phyloP scores from a whole-genome alignment of 2,888 invertebrate species.

The Spatulosminthurus flaviceps region DNA sequence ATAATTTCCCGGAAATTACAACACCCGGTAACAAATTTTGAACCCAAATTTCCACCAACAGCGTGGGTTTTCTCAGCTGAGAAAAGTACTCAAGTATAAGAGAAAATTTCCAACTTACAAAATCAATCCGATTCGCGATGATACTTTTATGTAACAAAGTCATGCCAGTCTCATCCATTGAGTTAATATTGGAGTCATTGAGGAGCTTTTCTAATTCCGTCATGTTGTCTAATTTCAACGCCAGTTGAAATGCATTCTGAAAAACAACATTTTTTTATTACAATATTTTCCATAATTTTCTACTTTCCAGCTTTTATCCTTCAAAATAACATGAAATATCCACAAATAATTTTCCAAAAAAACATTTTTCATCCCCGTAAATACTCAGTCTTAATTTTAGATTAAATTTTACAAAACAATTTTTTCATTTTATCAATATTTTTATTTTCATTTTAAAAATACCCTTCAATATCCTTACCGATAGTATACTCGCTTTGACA shows the following conservation, averaged over 20 bases:
- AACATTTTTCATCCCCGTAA: no score
- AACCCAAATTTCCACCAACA: no score
- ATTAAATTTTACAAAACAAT: background rate
- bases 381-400: no score
- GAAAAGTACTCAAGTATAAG: background rate
- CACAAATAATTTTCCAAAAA: background rate
- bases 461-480: slow-evolving; percentile 16
- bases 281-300: background rate
- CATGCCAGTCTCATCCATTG: slow-evolving; percentile 62
- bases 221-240: slow-evolving; percentile 59
- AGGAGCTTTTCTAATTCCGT: slow-evolving; percentile 60
- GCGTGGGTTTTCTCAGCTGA: background rate
- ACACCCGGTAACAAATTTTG: no score
- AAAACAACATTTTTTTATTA: background rate
- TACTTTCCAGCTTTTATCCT: background rate
- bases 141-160: slow-evolving; percentile 61
- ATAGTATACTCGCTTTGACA: slow-evolving; percentile 26
- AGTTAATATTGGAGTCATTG: slow-evolving; percentile 60
- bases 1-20: no score
- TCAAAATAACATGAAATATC: background rate
- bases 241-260: slow-evolving; percentile 56
- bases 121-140: slow-evolving; percentile 62
- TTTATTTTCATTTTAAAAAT: background rate
- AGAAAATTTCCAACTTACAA: slow-evolving; percentile 56
- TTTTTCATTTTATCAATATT: background rate